These are phyloP conservation scores for Aphaenogaster ashmeadi DNA, from an alignment of 1,140 invertebrate genomes.

Conservation along the genomic window DNA sequence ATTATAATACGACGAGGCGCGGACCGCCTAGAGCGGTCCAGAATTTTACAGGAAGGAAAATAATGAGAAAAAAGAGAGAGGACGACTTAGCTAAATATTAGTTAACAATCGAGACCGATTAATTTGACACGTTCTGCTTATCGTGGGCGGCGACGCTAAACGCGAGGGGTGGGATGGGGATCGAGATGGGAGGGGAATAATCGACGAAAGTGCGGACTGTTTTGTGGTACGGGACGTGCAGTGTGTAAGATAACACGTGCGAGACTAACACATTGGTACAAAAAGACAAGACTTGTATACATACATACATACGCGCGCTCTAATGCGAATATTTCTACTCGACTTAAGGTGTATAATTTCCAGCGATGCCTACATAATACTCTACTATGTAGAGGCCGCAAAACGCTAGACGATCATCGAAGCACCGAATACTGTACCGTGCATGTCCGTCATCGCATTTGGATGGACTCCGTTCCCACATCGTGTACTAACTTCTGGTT, in stretches of 20 bases:
- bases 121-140: slow-evolving; percentile 68
- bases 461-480: slow-evolving; percentile 74
- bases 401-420: slow-evolving; percentile 74
- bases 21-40: slow-evolving; percentile 36
- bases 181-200: background rate
- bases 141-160: slow-evolving; percentile 47
- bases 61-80: slow-evolving; percentile 30
- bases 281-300: slow-evolving; percentile 79
- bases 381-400: slow-evolving; percentile 81
- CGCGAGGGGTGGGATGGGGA: slow-evolving; percentile 15
- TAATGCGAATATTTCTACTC: slow-evolving; percentile 77
- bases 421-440: slow-evolving; percentile 70
- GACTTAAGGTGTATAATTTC: slow-evolving; percentile 75
- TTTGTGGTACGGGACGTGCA: slow-evolving; percentile 69
- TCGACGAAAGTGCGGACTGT: slow-evolving; percentile 55
- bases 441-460: slow-evolving; percentile 73
- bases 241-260: slow-evolving; percentile 78
- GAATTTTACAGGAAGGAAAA: slow-evolving; percentile 74
- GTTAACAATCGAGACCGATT: slow-evolving; percentile 70
- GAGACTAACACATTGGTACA: slow-evolving; percentile 77
- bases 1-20: slow-evolving; percentile 72
- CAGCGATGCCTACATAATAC: slow-evolving; percentile 78
- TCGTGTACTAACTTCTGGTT: slow-evolving; percentile 73
- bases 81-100: slow-evolving; percentile 67
- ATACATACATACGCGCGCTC: slow-evolving; percentile 73